Conservation (phyloP, 2,797 vertebrate species). For the Cryptoblepharus egeriae region DNA sequence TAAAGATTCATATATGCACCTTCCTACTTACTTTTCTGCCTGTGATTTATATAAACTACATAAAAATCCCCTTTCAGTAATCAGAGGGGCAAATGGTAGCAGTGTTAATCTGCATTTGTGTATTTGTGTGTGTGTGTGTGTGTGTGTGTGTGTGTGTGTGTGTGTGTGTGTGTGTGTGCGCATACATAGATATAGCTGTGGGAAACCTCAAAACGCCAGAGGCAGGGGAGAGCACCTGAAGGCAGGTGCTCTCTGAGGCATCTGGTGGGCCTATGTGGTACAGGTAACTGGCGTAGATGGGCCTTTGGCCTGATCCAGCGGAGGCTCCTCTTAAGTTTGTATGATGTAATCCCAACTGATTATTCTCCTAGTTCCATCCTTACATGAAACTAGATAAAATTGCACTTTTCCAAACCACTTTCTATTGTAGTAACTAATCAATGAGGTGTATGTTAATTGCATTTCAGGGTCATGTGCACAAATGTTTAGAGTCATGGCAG, state of each 20-base stretch:
- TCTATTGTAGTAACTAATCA: slow-evolving; percentile 53
- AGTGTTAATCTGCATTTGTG: not conserved
- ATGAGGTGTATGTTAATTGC: slow-evolving; percentile 74
- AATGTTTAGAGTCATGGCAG: slow-evolving; percentile 74
- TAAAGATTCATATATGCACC: no score
- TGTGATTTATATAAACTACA: not conserved
- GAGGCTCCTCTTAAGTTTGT: no score
- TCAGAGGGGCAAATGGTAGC: not conserved
- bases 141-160: no score
- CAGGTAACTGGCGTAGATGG: no score
- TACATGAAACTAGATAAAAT: not conserved
- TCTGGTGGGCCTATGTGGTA: no score
- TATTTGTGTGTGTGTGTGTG: no score
- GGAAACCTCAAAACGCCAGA: no score
- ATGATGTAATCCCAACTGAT: not conserved
- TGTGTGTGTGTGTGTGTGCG: no score
- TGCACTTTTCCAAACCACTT: not conserved
- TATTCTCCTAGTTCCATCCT: not conserved
- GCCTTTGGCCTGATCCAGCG: no score
- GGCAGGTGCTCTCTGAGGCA: no score
- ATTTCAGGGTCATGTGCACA: slow-evolving; percentile 78
- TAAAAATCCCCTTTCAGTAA: slow-evolving; percentile 17
- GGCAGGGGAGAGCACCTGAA: no score
- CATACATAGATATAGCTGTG: no score
- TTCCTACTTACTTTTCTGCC: slow-evolving; percentile 35